phyloP scores from a whole-genome alignment of 2,797 vertebrate species.

The Aphelocoma californica region DNA sequence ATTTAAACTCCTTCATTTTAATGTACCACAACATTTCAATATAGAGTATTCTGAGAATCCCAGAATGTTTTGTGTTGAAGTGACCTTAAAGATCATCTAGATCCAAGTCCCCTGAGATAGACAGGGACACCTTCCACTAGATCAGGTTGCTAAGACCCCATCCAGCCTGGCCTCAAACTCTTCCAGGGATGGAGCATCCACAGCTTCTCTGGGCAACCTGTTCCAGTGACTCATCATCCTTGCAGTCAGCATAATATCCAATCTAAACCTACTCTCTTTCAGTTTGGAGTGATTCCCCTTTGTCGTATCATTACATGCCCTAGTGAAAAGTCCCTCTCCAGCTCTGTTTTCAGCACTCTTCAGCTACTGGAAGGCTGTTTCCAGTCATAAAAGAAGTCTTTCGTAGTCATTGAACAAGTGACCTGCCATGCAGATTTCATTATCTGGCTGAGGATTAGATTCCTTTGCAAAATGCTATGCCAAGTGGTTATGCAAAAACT shows the following conservation, averaged over 20 bases:
- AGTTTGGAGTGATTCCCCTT: not conserved
- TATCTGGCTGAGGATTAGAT: too few relatives aligned
- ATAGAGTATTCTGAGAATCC: rapidly evolving
- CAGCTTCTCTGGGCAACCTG: not conserved
- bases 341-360: rapidly evolving
- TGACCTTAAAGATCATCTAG: not conserved
- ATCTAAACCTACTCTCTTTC: not conserved
- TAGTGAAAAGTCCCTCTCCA: not conserved
- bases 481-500: not conserved
- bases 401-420: not conserved
- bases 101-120: not conserved
- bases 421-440: not conserved
- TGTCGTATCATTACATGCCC: not conserved
- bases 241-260: not conserved
- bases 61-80: not conserved
- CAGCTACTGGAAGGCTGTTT: not conserved
- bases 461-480: rapidly evolving
- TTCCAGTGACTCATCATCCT: not conserved
- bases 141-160: not conserved
- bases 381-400: not conserved
- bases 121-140: not conserved
- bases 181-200: not conserved
- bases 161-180: not conserved
- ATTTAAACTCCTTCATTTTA: not conserved
- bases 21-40: not conserved